Conservation (phyloP, 2,888 invertebrate species). For the Notocelia uddmanniana region DNA sequence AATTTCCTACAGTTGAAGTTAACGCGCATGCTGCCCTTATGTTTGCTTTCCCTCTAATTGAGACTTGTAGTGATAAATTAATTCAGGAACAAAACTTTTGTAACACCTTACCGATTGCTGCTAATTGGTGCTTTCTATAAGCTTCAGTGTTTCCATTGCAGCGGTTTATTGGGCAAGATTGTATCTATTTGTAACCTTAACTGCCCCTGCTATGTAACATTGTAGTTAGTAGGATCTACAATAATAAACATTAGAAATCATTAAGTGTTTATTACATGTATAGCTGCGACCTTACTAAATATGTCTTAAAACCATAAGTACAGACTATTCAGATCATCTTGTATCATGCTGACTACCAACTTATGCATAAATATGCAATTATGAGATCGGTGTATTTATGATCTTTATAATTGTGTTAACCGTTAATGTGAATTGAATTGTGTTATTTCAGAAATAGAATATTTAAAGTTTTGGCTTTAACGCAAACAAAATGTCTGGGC, state of each 20-base stretch:
- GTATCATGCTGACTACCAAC: too few relatives aligned
- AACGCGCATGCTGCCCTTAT: slow-evolving; percentile 60
- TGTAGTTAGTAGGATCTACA: background rate
- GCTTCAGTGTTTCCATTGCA: slow-evolving; percentile 33
- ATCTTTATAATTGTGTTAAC: background rate
- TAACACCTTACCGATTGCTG: slow-evolving; percentile 74
- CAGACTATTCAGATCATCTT: too few relatives aligned
- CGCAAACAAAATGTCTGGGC: background rate
- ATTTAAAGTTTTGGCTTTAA: background rate
- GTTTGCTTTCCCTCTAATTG: slow-evolving; percentile 83
- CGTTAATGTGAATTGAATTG: background rate
- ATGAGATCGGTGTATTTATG: background rate
- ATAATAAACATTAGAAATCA: slow-evolving; percentile 2
- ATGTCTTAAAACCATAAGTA: too few relatives aligned
- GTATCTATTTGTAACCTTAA: slow-evolving; percentile 37
- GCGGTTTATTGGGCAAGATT: slow-evolving; percentile 55
- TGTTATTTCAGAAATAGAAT: background rate
- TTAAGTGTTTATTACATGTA: slow-evolving; percentile 6
- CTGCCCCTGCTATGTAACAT: slow-evolving; percentile 55
- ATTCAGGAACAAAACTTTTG: slow-evolving; percentile 79
- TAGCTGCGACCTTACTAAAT: background rate
- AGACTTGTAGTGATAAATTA: slow-evolving; percentile 79
- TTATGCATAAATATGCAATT: too few relatives aligned
- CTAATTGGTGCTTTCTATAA: slow-evolving; percentile 81
- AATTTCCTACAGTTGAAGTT: slow-evolving; percentile 11